These are phyloP conservation scores for Ianthella basta DNA, from an alignment of 37 sponge, comb jelly and placozoan species.

Conservation along the genomic window DNA sequence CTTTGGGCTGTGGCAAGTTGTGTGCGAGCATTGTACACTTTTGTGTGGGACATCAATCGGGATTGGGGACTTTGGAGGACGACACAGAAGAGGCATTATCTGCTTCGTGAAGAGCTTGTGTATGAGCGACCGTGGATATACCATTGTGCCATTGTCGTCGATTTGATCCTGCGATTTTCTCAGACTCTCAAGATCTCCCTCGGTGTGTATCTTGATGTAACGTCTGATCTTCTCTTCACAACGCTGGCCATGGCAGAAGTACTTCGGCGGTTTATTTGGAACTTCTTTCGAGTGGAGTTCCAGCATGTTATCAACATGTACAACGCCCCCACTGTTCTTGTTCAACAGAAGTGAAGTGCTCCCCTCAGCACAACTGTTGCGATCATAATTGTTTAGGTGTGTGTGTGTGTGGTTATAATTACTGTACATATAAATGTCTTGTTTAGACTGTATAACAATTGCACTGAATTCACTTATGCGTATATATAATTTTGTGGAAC, in stretches of 20 bases:
- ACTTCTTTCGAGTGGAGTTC: conserved; percentile 95
- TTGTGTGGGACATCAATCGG: conserved; percentile 89
- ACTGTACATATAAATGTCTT: no score
- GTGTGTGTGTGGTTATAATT: no score
- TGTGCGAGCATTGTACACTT: conserved; percentile 83
- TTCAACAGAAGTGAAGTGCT: no score
- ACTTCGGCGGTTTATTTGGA: conserved; percentile 91
- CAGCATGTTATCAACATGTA: conserved; percentile 55
- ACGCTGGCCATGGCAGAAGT: conserved; percentile 64
- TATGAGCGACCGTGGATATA: conserved; percentile 70
- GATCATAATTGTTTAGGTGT: no score
- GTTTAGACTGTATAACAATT: no score
- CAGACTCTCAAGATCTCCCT: conserved; percentile 90
- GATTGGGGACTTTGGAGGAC: conserved; percentile 90
- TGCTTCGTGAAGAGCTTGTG: conserved; percentile 59
- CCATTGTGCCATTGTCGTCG: conserved; percentile 75
- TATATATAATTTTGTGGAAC: no score
- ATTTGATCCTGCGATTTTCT: conserved; percentile 79
- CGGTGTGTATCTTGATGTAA: conserved; percentile 63
- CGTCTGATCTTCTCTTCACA: conserved; percentile 80
- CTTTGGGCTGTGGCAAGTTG: conserved; percentile 62
- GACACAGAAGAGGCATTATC: conserved; percentile 12
- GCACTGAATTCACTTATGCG: no score
- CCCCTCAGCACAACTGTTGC: no score
- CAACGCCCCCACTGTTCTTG: no score